Evolutionary conservation across 2,888 invertebrate species (phyloP), one percentile per base, ranked within the genome.

Genomic region (Ormyrus rosae): DNA sequence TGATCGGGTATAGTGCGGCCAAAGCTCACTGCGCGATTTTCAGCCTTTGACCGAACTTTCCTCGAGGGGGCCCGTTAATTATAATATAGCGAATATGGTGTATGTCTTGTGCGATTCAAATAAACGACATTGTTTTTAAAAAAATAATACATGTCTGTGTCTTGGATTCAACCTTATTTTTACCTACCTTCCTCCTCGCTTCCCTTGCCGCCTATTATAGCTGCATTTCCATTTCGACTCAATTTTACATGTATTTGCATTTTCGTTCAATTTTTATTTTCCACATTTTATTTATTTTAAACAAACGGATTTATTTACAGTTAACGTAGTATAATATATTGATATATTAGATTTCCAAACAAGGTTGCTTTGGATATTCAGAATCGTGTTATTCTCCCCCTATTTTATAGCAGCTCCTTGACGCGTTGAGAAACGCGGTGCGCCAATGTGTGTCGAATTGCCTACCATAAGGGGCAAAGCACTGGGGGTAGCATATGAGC

Each of bases 21-120:
- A 85, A 84, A 85, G 84, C 70, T 84, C 82, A 73, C 80, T 19
- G 46, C n/a, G 80, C 84, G 86, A 83, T 50, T 61, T 9, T 56
- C 83, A 81, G 83, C 70, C 84, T 86, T 86, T 85, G 87, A 84
- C 84, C 87, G 83, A 83, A 83, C 82, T 82, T 83, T 80, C 77
- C 84, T 85, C 84, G 85, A 85, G 80, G 81, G 82, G 84, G 85
- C 86, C 87, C 85, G 86, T 86, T 89, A 88, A 89, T 88, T 89
- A 89, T 88, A 88, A 89, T 87, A 89, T 90, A 90, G 89, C 86
- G 88, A 88, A 88, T 90, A 90, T 88, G 88, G 89, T 91, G 90
- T 91, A 91, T 90, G 90, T 90, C 90, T 90, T 91, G 90, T 91
- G 90, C 90, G 90, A 90, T 89, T 90, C 88, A 89, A 90, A 90